These are phyloP conservation scores for Ophion ventricosus DNA, from an alignment of 2,888 invertebrate genomes.

Conservation along the genomic window DNA sequence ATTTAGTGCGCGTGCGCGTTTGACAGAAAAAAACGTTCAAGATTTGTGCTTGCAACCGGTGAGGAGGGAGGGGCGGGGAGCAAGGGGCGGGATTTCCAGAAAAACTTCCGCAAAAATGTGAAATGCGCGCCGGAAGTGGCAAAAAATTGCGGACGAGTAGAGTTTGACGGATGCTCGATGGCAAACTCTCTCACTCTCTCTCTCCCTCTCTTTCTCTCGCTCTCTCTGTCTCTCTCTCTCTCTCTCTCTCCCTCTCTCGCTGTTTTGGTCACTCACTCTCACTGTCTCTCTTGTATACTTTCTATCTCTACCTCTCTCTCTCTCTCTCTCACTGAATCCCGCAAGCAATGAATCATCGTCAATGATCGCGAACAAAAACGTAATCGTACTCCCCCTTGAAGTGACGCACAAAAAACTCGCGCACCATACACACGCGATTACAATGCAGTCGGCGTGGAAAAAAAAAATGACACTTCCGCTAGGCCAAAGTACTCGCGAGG, in stretches of 20 bases:
- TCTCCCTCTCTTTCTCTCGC: not conserved
- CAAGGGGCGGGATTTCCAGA: not conserved
- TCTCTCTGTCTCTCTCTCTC: slow-evolving; percentile 25
- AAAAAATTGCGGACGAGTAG: not conserved
- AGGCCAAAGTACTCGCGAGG: not conserved
- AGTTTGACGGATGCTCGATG: not conserved
- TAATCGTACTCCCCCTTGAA: slow-evolving; percentile 69
- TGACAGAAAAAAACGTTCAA: not conserved
- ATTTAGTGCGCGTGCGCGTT: not conserved
- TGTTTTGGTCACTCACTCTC: not conserved
- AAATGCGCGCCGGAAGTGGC: not conserved
- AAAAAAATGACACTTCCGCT: slow-evolving; percentile 47
- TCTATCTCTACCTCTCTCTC: slow-evolving; percentile 47
- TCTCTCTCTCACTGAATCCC: not conserved
- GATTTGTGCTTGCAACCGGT: not conserved
- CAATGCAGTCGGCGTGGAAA: slow-evolving; percentile 24
- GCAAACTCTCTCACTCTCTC: not conserved
- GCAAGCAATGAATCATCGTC: slow-evolving; percentile 73
- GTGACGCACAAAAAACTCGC: slow-evolving; percentile 72
- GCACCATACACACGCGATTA: slow-evolving; percentile 41
- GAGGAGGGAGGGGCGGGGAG: not conserved
- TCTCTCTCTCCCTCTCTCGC: no score
- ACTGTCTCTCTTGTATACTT: slow-evolving; percentile 51
- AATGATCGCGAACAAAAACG: slow-evolving; percentile 63
- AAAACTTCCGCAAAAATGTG: not conserved